Base-by-base conservation (phyloP, 2,113 vertebrate genomes). In the Strix aluco region DNA sequence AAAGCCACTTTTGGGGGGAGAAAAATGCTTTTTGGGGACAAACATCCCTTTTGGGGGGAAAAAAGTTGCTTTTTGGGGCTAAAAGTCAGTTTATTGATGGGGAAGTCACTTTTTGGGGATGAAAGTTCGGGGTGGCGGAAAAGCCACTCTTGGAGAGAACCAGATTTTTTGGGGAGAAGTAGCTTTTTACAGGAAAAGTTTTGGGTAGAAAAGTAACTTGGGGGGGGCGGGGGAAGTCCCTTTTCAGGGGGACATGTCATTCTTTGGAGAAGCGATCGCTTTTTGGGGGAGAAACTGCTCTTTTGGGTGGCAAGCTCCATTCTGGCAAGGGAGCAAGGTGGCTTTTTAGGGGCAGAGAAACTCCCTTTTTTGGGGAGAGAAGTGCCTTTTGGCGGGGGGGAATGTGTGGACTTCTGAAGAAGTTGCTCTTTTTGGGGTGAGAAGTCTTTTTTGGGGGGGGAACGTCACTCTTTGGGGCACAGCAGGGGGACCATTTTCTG, bases 181-280 rank as follows among this genome's bases (percentile, higher is more conserved):
- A 52, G 55, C 49, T 69, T 25, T 65, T 80, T 1, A 5, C 25
- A 42, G 34, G 47, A 7, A 15, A 17, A 32, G 3, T 47, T 92
- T 75, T 12, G 13, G 26, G 36, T 2, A 36, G 29, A 81, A 42
- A 83, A 54, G 5, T 22, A 7, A 52, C 13, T 47, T 75, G 6
- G 14, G 46, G 46, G 20, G 46, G 44, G 38, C 13, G 44, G 44
- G 44, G 18, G 18, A 67, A 54, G 18, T 12, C 13, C 3, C 11
- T 11, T 20, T 44, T 66, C n/a, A 2, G 2, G 3, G 10, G 23
- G 17, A 40, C 2, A 9, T 3, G 15, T 5, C 18, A 5, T 30
- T 58, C 8, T 19, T 62, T 1, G 0, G 23, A 30, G 27, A 18
- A 58, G 7, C 4, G 10, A n/a, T 15, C 3, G 0, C 40, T 46